Evolutionary conservation across 2,797 vertebrate species (phyloP).

Genomic region (Octomys mimax): DNA sequence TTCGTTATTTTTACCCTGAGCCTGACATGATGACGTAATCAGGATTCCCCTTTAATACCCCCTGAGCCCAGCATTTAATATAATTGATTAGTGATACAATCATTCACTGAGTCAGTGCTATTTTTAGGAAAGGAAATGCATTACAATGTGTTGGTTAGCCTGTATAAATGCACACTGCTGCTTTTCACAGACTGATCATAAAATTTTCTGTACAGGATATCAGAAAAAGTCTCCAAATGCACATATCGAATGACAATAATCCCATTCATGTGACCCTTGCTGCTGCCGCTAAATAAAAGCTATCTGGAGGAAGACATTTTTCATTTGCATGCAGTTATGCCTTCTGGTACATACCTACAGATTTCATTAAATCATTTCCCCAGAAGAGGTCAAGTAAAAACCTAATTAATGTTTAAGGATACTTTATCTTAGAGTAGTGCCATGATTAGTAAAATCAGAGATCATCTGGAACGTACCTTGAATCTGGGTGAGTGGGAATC

Average conservation of each 20-base stretch:
- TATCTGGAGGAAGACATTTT: not conserved
- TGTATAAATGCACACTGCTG: not conserved
- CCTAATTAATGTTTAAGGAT: not conserved
- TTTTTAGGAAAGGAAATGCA: not conserved
- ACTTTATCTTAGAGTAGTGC: not conserved
- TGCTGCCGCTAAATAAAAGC: not conserved
- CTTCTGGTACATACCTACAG: not conserved
- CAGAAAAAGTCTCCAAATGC: conserved; percentile 20
- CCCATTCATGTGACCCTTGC: not conserved
- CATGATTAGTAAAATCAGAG: conserved; percentile 21
- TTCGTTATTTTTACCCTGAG: not conserved
- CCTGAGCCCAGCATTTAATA: not conserved
- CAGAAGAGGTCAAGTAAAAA: not conserved
- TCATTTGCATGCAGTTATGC: not conserved
- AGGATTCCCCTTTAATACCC: not conserved
- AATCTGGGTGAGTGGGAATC: not conserved
- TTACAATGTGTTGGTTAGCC: not conserved
- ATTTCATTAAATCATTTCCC: not conserved
- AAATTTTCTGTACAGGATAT: not conserved
- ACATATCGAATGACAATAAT: not conserved
- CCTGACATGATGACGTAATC: not conserved
- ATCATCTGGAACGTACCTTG: not conserved
- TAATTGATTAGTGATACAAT: not conserved
- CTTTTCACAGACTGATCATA: not conserved
- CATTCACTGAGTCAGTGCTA: not conserved